Evolutionary conservation across 1,140 invertebrate genomes (phyloP), one percentile per base, ranked within the genome.

Genomic region (honey bee (Apis mellifera)): DNA sequence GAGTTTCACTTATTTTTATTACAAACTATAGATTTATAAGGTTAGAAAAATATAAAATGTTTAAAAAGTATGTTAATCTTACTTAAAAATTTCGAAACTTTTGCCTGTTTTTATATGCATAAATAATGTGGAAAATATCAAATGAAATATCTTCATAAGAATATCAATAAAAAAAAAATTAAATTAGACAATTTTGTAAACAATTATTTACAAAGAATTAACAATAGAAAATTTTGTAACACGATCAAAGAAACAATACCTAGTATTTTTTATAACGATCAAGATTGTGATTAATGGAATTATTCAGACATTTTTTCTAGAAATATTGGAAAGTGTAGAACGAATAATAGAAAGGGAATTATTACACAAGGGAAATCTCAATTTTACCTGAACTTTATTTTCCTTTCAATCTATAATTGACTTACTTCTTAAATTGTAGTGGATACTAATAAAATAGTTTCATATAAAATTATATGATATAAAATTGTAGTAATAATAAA

Each of bases 331-430:
- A 73, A 73, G 71, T 59, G 32, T 32, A n/a, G 21, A 5, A 9
- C 21, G 48, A 13, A 15, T 17, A 32, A 5, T 65, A 54, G 68
- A 69, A 73, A 73, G 55, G 71, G 32, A 73, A 73, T 73, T 19
- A 59, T 59, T 69, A 52, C 9, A 9, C 55, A 11, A 19, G 55
- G 32, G 71, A 73, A 73, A 73, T 32, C 21, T 73, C 55, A 19
- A 48, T 73, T 73, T 42, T 59, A 69, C 48, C n/a, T 23, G 13
- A 7, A 23, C 21, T 52, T 32, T n/a, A 65, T 17, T 62, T 66
- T 66, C 26, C 17, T 48, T 66, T 66, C 65, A 19, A 55, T 26
- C 70, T 26, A 26, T 50, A 21, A 72, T 73, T 57, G 71, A 57
- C 26, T 73, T 59, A 42, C 19, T 48, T 59, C 11, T 21, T n/a